These are phyloP conservation scores for Pomatostomus ruficeps DNA, from an alignment of 2,113 vertebrate genomes.

Conservation along the genomic window DNA sequence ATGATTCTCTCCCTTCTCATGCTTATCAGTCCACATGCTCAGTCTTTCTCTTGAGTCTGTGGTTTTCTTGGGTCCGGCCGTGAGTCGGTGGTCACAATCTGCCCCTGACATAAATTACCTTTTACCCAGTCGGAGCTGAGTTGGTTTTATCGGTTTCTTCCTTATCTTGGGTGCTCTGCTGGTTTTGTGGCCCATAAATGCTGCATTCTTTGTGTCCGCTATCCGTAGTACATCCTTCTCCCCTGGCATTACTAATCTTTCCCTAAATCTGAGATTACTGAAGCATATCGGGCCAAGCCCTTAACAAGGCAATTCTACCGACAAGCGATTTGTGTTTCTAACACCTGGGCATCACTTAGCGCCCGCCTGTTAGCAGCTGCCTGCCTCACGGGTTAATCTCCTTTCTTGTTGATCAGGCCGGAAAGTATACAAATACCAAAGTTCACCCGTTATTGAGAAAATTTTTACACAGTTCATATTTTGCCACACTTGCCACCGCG, in stretches of 20 bases:
- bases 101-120: not conserved
- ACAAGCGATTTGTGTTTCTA: not conserved
- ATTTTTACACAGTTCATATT: rapidly evolving
- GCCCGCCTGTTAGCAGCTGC: not conserved
- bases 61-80: not conserved
- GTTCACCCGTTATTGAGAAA: rapidly evolving
- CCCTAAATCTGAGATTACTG: not conserved
- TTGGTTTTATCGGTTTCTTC: not conserved
- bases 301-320: not conserved
- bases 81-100: not conserved
- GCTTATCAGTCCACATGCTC: not conserved
- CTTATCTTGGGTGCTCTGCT: not conserved
- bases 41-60: not conserved
- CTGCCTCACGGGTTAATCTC: too few species aligned
- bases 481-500: rapidly evolving
- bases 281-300: too few species aligned
- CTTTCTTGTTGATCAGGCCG: too few species aligned
- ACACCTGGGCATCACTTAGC: too few species aligned
- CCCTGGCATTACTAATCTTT: not conserved
- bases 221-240: not conserved
- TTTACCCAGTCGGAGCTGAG: rapidly evolving
- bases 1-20: rapidly evolving
- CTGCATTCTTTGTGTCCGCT: not conserved
- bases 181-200: not conserved
- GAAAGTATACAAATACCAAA: not conserved